phyloP scores from a whole-genome alignment of 2,113 vertebrate species.

The Pterocles orientalis region DNA sequence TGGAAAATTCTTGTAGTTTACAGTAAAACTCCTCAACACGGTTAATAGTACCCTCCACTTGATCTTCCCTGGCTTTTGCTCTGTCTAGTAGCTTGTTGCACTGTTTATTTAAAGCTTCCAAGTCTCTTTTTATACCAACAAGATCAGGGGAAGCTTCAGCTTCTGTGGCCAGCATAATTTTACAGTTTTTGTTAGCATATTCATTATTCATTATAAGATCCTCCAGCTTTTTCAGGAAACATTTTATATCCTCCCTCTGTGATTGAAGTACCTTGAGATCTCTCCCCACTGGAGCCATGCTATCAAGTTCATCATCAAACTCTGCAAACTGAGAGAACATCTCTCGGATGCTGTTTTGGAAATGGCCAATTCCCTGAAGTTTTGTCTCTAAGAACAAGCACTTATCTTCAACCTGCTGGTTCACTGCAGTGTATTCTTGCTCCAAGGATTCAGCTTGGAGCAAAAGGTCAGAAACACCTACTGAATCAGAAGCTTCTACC shows the following conservation, averaged over 20 bases:
- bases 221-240: slow-evolving; percentile 85
- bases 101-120: slow-evolving; percentile 93
- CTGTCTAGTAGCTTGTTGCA: slow-evolving; percentile 93
- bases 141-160: slow-evolving; percentile 88
- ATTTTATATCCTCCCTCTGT: slow-evolving; percentile 84
- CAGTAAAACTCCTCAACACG: slow-evolving; percentile 85
- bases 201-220: slow-evolving; percentile 85
- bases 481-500: slow-evolving; percentile 82
- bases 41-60: slow-evolving; percentile 79
- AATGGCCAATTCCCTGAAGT: slow-evolving; percentile 94
- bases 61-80: slow-evolving; percentile 83
- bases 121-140: slow-evolving; percentile 89
- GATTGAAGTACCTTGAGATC: slow-evolving; percentile 77
- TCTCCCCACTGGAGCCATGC: slow-evolving; percentile 89
- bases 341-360: slow-evolving; percentile 94
- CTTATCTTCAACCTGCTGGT: slow-evolving; percentile 82
- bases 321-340: slow-evolving; percentile 94
- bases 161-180: slow-evolving; percentile 89
- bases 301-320: slow-evolving; percentile 94
- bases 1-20: slow-evolving; percentile 79
- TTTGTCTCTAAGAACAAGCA: slow-evolving; percentile 90
- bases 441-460: slow-evolving; percentile 85
- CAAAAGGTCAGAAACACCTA: slow-evolving; percentile 87
- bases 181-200: slow-evolving; percentile 88
- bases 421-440: slow-evolving; percentile 79